These are phyloP conservation scores for Megalops atlanticus DNA, from an alignment of 2,113 vertebrate genomes.

Conservation along the genomic window DNA sequence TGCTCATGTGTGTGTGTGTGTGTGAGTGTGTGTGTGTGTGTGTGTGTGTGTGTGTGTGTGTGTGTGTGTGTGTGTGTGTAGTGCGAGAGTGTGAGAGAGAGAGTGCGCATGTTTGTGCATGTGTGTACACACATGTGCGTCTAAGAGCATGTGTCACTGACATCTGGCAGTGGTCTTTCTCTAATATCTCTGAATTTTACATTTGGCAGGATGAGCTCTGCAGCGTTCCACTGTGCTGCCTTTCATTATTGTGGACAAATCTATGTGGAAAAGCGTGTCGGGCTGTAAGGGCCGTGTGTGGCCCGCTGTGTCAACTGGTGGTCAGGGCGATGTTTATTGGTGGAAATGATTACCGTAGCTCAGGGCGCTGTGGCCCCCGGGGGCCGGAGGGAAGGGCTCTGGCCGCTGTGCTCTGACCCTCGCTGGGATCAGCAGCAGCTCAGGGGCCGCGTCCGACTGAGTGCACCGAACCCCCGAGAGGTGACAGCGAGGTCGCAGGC, in stretches of 20 bases:
- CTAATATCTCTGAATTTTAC: background rate
- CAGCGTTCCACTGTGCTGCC: background rate
- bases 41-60: background rate
- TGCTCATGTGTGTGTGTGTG: background rate
- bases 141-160: background rate
- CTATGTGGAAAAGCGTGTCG: background rate
- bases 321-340: slow-evolving; percentile 42
- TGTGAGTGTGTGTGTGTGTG: background rate
- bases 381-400: slow-evolving; percentile 32
- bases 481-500: slow-evolving; percentile 51
- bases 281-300: background rate
- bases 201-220: background rate
- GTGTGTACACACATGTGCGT: background rate
- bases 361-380: slow-evolving; percentile 34
- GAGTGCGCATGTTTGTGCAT: background rate
- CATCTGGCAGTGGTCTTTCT: background rate
- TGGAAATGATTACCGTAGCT: slow-evolving; percentile 49
- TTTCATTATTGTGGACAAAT: background rate
- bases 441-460: slow-evolving; percentile 24
- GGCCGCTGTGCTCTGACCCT: slow-evolving; percentile 42
- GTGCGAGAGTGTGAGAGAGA: background rate
- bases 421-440: slow-evolving; percentile 4
- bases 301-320: background rate
- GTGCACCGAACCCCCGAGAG: slow-evolving; percentile 43
- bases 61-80: background rate